Base-by-base conservation (phyloP, 2,888 invertebrate genomes). In the Chloromyia formosa region DNA sequence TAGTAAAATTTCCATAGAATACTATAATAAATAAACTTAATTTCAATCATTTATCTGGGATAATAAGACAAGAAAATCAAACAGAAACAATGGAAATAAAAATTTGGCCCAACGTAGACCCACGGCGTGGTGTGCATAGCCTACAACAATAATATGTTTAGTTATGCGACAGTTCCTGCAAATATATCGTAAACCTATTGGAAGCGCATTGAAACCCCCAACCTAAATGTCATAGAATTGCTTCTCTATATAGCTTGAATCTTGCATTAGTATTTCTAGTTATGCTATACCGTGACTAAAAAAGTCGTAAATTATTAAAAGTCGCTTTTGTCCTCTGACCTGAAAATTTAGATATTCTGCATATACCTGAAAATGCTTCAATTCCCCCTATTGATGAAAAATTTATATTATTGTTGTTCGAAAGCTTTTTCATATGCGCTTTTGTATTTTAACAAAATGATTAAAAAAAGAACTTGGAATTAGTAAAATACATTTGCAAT, bases 41-140 rank as follows among this genome's bases (percentile, higher is more conserved):
- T 35, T 35, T 35, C 18, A 20, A 12, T 9, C n/a, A 35, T 49
- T 58, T 14, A 62, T 27, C 1, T 35, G 12, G 42, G 56, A 40
- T n/a, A 53, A 56, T 58, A 23, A 64, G 42, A n/a, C n/a, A n/a
- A n/a, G n/a, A n/a, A n/a, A 71, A 69, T 40, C 18, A 72, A 45
- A 27, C 56, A 66, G 22, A 54, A 64, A 53, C 10, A 61, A 69
- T 60, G 10, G 42, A 74, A 75, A 64, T 54, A n/a, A 12, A 75
- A 75, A 75, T 78, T 79, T 78, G 78, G 79, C 78, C 78, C 78
- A 77, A 76, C 78, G 79, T 79, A 79, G 79, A 78, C 76, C 77
- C 77, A 78, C 77, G 75, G 78, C 77, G 78, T 78, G 77, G 79
- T 79, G 79, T 78, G 78, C 78, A 77, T 72, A 75, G 35, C 42